A percentile compares a stretch with the other conserved stretches of the same genome.
These are phyloP conservation scores for Callipepla squamata DNA, from an alignment of 2,113 vertebrate species.

Conservation along the genomic window DNA sequence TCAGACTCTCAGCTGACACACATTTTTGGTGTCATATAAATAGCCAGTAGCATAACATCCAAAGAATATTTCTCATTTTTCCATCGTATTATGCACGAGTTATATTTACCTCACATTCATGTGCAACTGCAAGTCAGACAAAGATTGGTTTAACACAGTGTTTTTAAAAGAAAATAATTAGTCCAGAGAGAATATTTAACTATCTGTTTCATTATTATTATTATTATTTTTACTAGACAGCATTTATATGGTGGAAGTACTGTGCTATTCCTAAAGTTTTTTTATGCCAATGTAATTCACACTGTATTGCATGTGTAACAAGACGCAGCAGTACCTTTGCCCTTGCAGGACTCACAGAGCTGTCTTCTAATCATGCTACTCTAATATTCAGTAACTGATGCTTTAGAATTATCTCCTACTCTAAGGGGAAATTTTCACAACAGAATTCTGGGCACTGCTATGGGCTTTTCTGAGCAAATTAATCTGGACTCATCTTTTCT, in stretches of 20 bases:
- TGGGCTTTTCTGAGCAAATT: not conserved
- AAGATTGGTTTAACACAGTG: not conserved
- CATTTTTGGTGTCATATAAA: not conserved
- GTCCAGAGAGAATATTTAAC: slow-evolving; percentile 20
- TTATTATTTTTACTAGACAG: not conserved
- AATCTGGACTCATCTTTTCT: not conserved
- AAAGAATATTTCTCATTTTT: not conserved
- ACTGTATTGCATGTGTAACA: slow-evolving; percentile 19
- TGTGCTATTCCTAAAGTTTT: not conserved
- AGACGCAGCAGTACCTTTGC: not conserved
- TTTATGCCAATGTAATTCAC: slow-evolving; percentile 15
- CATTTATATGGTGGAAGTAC: not conserved
- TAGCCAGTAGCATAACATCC: not conserved
- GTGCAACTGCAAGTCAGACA: not conserved
- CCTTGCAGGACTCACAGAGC: not conserved
- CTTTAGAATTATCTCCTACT: not conserved
- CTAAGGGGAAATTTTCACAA: not conserved
- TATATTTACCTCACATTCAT: not conserved
- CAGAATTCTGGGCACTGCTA: not conserved
- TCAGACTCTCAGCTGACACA: not conserved
- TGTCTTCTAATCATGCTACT: not conserved
- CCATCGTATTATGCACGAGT: not conserved
- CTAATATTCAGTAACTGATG: not conserved
- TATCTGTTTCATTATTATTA: not conserved
- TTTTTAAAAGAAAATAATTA: slow-evolving; percentile 47